Percentiles rank a stretch among this genome's conserved stretches.
Conservation (phyloP, 2,888 invertebrate species). For the Serripes groenlandicus region DNA sequence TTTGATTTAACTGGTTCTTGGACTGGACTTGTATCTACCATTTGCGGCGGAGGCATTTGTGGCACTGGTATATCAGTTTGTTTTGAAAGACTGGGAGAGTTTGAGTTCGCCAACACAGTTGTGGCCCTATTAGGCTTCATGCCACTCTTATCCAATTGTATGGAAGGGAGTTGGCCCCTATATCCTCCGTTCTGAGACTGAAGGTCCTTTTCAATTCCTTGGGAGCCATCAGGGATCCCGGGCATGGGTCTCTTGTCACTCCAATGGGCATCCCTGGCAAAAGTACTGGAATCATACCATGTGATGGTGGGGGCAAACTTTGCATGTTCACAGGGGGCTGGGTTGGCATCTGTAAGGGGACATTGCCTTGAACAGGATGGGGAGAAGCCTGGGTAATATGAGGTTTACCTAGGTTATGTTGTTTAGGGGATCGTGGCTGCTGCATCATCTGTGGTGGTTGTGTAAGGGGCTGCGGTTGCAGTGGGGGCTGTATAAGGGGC, state of each 20-base stretch:
- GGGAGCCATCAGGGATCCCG: not conserved
- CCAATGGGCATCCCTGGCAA: not conserved
- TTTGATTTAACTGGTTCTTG: not conserved
- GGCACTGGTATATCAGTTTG: not conserved
- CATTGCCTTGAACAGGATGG: not conserved
- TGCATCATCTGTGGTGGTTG: not conserved
- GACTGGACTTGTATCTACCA: not conserved
- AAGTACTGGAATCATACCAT: not conserved
- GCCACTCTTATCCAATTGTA: not conserved
- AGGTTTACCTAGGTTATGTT: not conserved
- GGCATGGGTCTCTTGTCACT: not conserved
- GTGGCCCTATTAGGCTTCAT: not conserved
- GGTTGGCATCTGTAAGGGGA: not conserved
- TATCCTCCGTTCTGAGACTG: slow-evolving; percentile 11
- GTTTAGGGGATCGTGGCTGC: not conserved
- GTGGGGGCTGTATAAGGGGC: not conserved
- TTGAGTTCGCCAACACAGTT: slow-evolving; percentile 11
- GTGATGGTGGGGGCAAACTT: slow-evolving; percentile 7
- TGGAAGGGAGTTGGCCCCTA: not conserved
- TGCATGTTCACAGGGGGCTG: not conserved
- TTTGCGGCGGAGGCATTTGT: slow-evolving; percentile 1
- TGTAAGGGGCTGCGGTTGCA: not conserved
- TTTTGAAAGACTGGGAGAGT: slow-evolving; percentile 58
- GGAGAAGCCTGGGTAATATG: not conserved
- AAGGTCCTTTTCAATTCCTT: slow-evolving; percentile 1